These are phyloP conservation scores for Morelia viridis DNA, from an alignment of 2,797 vertebrate genomes.

Conservation along the genomic window DNA sequence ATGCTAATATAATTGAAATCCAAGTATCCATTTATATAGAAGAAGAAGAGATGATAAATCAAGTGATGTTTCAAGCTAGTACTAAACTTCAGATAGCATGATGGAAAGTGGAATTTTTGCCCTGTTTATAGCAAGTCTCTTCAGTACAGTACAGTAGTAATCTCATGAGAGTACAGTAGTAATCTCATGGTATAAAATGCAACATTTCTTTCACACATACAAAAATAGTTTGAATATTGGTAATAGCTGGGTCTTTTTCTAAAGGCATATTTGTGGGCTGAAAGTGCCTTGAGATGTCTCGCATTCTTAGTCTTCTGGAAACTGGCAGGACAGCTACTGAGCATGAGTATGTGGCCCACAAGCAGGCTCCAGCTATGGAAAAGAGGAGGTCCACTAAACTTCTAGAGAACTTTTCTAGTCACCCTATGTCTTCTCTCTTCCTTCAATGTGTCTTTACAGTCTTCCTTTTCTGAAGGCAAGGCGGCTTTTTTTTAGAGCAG, in stretches of 20 bases:
- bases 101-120: constrained; percentile 49
- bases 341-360: not conserved
- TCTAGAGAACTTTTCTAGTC: constrained; percentile 1
- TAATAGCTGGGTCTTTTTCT: not conserved
- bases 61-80: constrained; percentile 52
- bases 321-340: not conserved
- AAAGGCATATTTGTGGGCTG: not conserved
- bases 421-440: constrained; percentile 3
- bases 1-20: constrained; percentile 66
- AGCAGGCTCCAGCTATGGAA: not conserved
- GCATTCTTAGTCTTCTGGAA: not conserved
- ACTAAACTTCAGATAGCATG: constrained; percentile 59
- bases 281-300: not conserved
- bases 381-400: not conserved
- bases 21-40: constrained; percentile 59
- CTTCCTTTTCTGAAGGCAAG: constrained; percentile 43
- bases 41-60: not conserved
- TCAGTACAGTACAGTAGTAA: constrained; percentile 30
- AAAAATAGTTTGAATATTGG: not conserved
- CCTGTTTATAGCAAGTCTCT: constrained; percentile 52
- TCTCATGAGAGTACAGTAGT: too few relatives aligned
- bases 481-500: not conserved
- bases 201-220: constrained; percentile 31
- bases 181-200: constrained; percentile 33
- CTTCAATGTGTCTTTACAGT: constrained; percentile 36